These are phyloP conservation scores for Agrotis segetum DNA, from an alignment of 2,888 invertebrate species.

Conservation along the genomic window DNA sequence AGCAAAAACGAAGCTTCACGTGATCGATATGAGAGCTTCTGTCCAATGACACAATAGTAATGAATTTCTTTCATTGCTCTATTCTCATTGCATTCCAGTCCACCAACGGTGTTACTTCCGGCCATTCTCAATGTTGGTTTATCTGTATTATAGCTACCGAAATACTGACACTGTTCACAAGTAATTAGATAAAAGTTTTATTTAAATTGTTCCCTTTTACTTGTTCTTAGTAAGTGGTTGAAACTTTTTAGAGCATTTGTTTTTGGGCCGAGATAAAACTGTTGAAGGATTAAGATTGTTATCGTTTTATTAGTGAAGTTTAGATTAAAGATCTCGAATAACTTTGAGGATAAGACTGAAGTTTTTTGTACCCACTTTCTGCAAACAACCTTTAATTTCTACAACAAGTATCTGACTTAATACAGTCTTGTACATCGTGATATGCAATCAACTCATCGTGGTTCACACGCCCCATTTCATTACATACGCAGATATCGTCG, in stretches of 20 bases:
- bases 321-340: not conserved
- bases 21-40: conserved; percentile 58
- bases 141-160: conserved; percentile 51
- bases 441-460: conserved; percentile 47
- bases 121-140: conserved; percentile 59
- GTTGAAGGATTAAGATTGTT: conserved; percentile 30
- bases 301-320: conserved; percentile 19
- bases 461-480: conserved; percentile 63
- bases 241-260: conserved; percentile 28
- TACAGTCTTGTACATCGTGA: conserved; percentile 29
- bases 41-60: conserved; percentile 73
- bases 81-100: conserved; percentile 78
- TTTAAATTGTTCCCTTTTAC: conserved; percentile 54
- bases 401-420: conserved; percentile 16
- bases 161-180: conserved; percentile 68
- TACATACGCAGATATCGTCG: conserved; percentile 63
- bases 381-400: conserved; percentile 3
- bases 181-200: conserved; percentile 52
- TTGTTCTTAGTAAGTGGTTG: conserved; percentile 26
- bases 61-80: conserved; percentile 72
- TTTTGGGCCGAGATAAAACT: conserved; percentile 23
- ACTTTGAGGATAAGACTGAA: not conserved
- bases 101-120: conserved; percentile 70
- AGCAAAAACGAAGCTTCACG: conserved; percentile 14
- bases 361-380: not conserved